These are phyloP conservation scores for Cossypha dichroa DNA, from an alignment of 2,797 vertebrate genomes.

Conservation along the genomic window DNA sequence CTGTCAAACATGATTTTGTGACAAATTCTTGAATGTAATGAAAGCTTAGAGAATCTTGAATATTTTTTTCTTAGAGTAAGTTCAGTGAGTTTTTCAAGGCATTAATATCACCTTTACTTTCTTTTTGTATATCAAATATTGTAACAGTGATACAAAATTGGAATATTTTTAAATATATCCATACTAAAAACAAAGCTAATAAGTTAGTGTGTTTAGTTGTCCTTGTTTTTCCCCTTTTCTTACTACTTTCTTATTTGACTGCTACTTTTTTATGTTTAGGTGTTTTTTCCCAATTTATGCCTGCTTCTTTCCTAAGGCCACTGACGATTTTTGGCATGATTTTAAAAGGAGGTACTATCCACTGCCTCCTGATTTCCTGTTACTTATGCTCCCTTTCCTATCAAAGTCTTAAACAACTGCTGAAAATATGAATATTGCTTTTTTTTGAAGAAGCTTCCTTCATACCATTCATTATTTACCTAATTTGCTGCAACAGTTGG, in stretches of 20 bases:
- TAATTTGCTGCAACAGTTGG: neutral
- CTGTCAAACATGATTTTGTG: neutral
- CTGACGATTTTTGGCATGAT: neutral
- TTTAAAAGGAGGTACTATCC: neutral
- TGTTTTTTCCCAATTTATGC: neutral
- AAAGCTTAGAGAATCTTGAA: neutral
- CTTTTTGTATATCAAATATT: neutral
- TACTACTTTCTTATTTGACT: neutral
- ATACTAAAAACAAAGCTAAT: neutral
- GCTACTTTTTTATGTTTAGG: neutral
- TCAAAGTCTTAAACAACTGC: neutral
- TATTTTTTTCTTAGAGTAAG: neutral
- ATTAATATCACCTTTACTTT: neutral
- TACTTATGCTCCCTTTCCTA: neutral
- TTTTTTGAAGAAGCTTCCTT: constrained; percentile 13
- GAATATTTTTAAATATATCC: neutral
- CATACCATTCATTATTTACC: neutral
- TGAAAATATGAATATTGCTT: neutral
- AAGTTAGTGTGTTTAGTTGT: neutral
- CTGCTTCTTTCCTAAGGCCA: neutral
- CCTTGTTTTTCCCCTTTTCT: neutral
- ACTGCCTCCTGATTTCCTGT: neutral
- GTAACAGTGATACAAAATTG: neutral
- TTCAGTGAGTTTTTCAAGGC: neutral
- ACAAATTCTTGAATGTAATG: neutral